Evolutionary conservation across 2,888 invertebrate genomes (phyloP), one percentile per base, ranked within the genome.

Genomic region (Drosophila histrio): DNA sequence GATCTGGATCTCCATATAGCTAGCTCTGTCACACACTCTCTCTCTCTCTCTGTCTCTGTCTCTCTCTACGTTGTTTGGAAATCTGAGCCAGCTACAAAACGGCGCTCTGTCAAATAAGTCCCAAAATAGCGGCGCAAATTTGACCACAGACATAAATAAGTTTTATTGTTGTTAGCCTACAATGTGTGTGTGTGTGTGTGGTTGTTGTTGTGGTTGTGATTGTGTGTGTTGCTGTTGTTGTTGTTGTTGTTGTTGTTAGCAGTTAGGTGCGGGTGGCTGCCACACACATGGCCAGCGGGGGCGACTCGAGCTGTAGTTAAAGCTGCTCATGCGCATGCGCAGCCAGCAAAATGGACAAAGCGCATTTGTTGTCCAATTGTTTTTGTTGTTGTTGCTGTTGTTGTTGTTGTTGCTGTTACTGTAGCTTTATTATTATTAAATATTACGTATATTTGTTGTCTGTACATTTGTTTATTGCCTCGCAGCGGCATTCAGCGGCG

Each of bases 141-240:
- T 87, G 87, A 73, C 80, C 81, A 86, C 65, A 74, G 80, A 86
- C 88, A 85, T 85, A 85, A 85, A 85, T 85, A 88, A 88, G 84
- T 85, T 85, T 88, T 86, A 85, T 88, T 88, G 84, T 88, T 79
- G 70, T 71, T 41, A n/a, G 74, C 22, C 34, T 9, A 22, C 11
- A 15, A 28, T 61, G 38, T 36, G 41, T 50, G 30, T 38, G 6
- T n/a, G 26, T 39, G 19, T 38, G 28, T 30, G 19, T 52, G 26
- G 32, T 22, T 60, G 43, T 24, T 39, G 47, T 46, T 19, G 39
- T 64, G 6, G 28, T 22, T 58, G 38, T 47, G 28, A 0, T 19
- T 59, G 32, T 50, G 50, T 32, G 28, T 26, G 36, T 36, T 19
- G 19, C 30, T 46, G 32, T 50, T 56, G 39, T 34, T 26, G 36